Evolutionary conservation across 2,888 invertebrate species (phyloP), one percentile per base, ranked within the genome.

Genomic region (Tupiocoris notatus): DNA sequence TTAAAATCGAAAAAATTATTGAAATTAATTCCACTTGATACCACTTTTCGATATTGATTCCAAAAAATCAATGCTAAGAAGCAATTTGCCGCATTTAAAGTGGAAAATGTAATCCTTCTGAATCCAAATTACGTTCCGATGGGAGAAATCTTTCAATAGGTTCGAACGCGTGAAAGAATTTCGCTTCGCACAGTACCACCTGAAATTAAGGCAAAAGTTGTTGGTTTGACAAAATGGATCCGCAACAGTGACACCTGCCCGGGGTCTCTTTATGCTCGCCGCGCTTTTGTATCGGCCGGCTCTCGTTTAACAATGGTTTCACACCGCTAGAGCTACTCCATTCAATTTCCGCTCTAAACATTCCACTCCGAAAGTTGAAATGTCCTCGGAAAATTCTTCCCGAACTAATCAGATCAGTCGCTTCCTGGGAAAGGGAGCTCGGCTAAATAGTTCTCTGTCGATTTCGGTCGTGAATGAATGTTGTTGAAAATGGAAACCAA

Each of bases 161-260:
- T 12, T 39, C 39, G n/a, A 39, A 39, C 39, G 39, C 39, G 12
- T 39, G 39, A 39, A 12, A 3, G 39, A 12, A 39, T 7, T 7
- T 39, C 12, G 39, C 39, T 3, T 3, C 6, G 67, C 54, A 67
- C 67, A 67, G 22, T 67, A 23, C 67, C 67, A 67, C 67, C 67
- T 67, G 67, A 56, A 21, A 22, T 57, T 16, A 18, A 20, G n/a
- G 57, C 39, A 39, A 39, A 39, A 39, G 67, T 22, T 67, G 56
- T 65, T 17, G 39, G 65, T 39, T 39, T 17, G 20, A 65, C 65
- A 65, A 64, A 23, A 22, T 22, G 6, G 22, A 16, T 21, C 22
- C 63, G 23, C 64, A 20, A 67, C 67, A 67, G 21, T 67, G 67
- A 67, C 67, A 67, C 67, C 67, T 67, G 67, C 67, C 3, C 2